Percentiles rank a stretch among this genome's conserved stretches.
Evolutionary conservation across 2,113 vertebrate species (phyloP).

Genomic region (Cebidichthys violaceus): DNA sequence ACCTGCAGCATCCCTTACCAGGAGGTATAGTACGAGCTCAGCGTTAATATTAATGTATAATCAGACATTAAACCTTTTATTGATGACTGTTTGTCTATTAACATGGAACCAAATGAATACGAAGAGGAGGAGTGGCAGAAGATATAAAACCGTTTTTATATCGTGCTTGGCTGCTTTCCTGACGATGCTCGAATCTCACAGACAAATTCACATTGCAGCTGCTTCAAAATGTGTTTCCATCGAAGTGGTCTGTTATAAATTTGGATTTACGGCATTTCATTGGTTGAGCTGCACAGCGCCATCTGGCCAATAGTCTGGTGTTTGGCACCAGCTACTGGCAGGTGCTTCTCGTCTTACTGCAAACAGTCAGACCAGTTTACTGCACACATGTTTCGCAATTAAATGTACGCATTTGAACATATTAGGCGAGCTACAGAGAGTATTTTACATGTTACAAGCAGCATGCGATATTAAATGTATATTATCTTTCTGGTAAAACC

Average conservation of each 20-base stretch:
- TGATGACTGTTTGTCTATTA: neutral
- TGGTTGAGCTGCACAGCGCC: conserved; percentile 13
- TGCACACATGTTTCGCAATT: neutral
- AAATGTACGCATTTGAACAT: neutral
- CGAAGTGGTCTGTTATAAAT: neutral
- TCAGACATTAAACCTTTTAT: neutral
- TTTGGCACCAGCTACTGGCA: conserved; percentile 28
- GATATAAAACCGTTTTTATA: neutral
- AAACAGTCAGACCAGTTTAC: neutral
- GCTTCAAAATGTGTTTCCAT: neutral
- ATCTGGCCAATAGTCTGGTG: conserved; percentile 20
- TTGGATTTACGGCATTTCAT: neutral
- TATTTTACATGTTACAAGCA: neutral
- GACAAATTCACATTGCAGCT: too few species aligned
- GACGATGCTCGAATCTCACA: neutral
- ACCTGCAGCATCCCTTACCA: neutral
- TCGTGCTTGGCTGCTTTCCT: neutral
- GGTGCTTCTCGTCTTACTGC: conserved; percentile 3
- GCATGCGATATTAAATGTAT: neutral
- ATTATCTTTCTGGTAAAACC: neutral
- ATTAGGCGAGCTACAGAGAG: neutral
- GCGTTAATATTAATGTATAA: neutral
- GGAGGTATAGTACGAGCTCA: neutral
- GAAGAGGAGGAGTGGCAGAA: neutral
- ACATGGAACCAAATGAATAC: too few species aligned